A percentile compares a stretch with the other conserved stretches of the same genome.
Evolutionary conservation across 2,888 invertebrate species (phyloP).

Genomic region (Microplitis deprimator): DNA sequence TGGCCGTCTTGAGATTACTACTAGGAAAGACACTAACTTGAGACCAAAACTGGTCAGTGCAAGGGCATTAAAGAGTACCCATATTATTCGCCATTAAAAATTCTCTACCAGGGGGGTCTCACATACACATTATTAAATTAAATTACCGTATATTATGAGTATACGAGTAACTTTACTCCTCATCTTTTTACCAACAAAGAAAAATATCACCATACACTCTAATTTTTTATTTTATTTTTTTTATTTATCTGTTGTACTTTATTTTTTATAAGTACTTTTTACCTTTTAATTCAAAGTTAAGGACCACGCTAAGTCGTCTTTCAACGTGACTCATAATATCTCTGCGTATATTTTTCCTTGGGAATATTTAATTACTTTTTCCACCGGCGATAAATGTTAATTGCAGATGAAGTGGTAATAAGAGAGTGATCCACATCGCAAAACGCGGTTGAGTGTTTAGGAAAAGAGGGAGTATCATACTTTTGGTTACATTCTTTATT

Average conservation of each 20-base stretch:
- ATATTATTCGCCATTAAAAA: conserved; percentile 51
- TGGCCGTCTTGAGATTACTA: conserved; percentile 53
- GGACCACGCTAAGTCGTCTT: conserved; percentile 44
- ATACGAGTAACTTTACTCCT: conserved; percentile 19
- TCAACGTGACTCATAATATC: conserved; percentile 40
- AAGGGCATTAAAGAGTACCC: conserved; percentile 48
- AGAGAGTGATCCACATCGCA: conserved; percentile 52
- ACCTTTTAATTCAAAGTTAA: conserved; percentile 43
- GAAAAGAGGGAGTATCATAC: not conserved
- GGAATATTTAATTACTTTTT: conserved; percentile 72
- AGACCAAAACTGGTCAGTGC: conserved; percentile 52
- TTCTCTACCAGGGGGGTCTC: conserved; percentile 43
- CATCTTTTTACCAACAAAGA: not conserved
- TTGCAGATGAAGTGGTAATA: conserved; percentile 72
- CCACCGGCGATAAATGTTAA: conserved; percentile 71
- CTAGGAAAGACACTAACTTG: conserved; percentile 66
- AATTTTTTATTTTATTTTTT: not conserved
- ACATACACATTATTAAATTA: conserved; percentile 24
- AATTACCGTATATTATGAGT: conserved; percentile 18
- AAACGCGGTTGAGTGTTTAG: conserved; percentile 8
- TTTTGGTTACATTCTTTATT: too few species aligned
- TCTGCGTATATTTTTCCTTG: conserved; percentile 48
- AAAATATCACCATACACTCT: not conserved
- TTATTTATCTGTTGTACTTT: conserved; percentile 4
- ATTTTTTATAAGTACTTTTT: conserved; percentile 44